Conservation (phyloP, 2,113 vertebrate genomes). For the rat (Rattus norvegicus) region GRCr8 NC_086025.1:26436501-26437000, state of each 20-base stretch:
- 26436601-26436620: not conserved
- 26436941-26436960: not conserved
- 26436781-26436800: not conserved
- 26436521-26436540: not conserved
- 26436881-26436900: not conserved
- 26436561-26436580: not conserved
- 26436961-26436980: not conserved
- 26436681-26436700: not conserved
- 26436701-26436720: not conserved
- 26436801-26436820: not conserved
- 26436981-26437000: not conserved
- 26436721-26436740: conserved; percentile 14
- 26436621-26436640: not conserved
- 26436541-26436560: not conserved
- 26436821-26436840: not conserved
- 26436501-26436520: not conserved
- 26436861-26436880: not conserved
- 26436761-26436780: not conserved
- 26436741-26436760: not conserved
- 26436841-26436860: not conserved
- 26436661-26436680: not conserved
- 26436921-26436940: not conserved
- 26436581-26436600: not conserved
- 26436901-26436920: not conserved
- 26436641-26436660: not conserved